Conservation (phyloP, 2,797 vertebrate species). For the Falco naumanni region DNA sequence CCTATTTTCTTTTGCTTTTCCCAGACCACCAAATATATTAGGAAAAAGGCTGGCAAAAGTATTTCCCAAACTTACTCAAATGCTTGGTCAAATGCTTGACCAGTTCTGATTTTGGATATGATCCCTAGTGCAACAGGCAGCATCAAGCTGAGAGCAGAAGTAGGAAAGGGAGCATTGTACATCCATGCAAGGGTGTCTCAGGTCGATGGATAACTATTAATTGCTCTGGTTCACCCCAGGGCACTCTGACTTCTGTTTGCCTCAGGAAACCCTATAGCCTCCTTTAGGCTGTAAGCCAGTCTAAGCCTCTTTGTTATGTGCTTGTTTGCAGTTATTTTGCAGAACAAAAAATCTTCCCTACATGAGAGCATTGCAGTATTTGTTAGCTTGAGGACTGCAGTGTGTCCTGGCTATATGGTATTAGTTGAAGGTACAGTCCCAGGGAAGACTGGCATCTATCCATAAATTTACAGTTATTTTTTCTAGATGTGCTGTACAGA, state of each 20-base stretch:
- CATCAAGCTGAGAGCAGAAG: not conserved
- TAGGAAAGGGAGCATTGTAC: not conserved
- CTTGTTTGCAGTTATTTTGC: not conserved
- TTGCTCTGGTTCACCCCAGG: not conserved
- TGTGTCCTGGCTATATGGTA: not conserved
- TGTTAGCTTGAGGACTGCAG: not conserved
- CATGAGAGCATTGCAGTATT: not conserved
- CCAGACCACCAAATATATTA: not conserved
- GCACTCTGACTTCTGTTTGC: not conserved
- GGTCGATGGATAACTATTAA: not conserved
- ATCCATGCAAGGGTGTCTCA: not conserved
- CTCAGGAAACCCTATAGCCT: not conserved
- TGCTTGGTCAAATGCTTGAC: accelerated
- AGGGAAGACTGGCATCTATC: not conserved
- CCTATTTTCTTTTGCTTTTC: not conserved
- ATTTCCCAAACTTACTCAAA: not conserved
- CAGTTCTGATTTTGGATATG: not conserved
- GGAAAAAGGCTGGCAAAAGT: not conserved
- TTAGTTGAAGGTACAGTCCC: not conserved
- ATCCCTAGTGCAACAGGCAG: not conserved
- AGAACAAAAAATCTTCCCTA: not conserved
- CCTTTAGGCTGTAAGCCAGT: not conserved
- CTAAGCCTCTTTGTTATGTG: not conserved
- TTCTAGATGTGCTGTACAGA: not conserved
- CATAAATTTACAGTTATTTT: not conserved